Evolutionary conservation across 1,140 invertebrate species (phyloP), one percentile per base, ranked within the genome.

Genomic region (Dendroctonus ponderosae): DNA sequence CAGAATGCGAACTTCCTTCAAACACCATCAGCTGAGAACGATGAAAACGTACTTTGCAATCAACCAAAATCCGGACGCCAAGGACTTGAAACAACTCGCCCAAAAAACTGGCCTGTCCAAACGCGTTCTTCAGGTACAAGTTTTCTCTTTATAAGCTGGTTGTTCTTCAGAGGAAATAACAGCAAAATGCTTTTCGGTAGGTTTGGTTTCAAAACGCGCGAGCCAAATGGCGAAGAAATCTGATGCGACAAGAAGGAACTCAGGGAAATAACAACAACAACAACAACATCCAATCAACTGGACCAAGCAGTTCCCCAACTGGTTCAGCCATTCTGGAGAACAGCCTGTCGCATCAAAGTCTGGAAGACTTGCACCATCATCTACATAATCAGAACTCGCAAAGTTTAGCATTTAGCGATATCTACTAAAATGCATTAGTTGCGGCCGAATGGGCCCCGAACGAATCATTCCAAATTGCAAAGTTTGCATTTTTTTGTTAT

Each of bases 131-230:
- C 96, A 98, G 88, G 96, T 97, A 80, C 80, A 77, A 63, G n/a
- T 49, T 38, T 53, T 9, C 11, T 46, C 4, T 46, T 46, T 12
- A 11, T 3, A 46, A 46, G 5, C 44, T 46, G 44, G n/a, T n/a
- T n/a, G n/a, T n/a, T 51, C 14, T 15, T 51, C 9, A 11, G 50
- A 51, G 50, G 12, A 37, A 14, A 15, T 12, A 5, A 40, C 40
- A 9, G 5, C 39, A 14, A 1, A 11, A n/a, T 39, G n/a, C 39
- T 37, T 51, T 65, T 59, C 77, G 1, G 26, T 26, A 98, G 95
- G 95, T 98, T 2, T 98, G 95, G 96, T 98, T 98, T 79, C 96
- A 98, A 87, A 98, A 98, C 79, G 95, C 95, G 0, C 81, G 96
- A 66, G 96, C 96, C 37, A 98, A 98, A 84, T 96, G 94, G 90